A percentile compares a stretch with the other conserved stretches of the same genome.
Conservation (phyloP, 1,140 invertebrate species). For the Drosophila watanabei region DNA sequence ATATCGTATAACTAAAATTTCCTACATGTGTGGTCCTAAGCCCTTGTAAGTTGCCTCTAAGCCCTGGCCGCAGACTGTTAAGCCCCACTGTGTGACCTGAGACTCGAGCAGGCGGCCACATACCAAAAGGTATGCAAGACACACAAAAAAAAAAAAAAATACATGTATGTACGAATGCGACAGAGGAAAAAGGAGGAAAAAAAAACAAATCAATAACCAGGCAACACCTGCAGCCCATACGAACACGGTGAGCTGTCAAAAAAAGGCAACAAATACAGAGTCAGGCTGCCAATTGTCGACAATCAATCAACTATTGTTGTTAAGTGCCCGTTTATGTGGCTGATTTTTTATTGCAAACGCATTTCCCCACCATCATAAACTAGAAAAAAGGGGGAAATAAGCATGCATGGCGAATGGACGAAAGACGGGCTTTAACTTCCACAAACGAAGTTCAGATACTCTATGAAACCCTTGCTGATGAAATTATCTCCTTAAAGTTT, state of each 20-base stretch:
- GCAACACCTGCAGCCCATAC: slow-evolving; percentile 58
- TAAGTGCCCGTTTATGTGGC: slow-evolving; percentile 62
- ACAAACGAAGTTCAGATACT: slow-evolving; percentile 14
- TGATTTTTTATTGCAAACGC: slow-evolving; percentile 72
- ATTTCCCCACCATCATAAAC: slow-evolving; percentile 56
- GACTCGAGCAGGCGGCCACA: slow-evolving; percentile 8
- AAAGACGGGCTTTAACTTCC: slow-evolving; percentile 4
- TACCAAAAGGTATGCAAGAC: slow-evolving; percentile 27
- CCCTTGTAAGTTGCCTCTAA: slow-evolving; percentile 43
- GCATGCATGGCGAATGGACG: slow-evolving; percentile 5
- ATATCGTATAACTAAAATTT: slow-evolving; percentile 35
- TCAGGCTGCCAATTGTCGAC: slow-evolving; percentile 66
- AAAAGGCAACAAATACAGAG: slow-evolving; percentile 47
- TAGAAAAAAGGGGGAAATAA: slow-evolving; percentile 29
- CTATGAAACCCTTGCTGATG: not conserved
- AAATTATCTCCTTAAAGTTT: rapidly evolving
- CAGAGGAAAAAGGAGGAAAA: slow-evolving; percentile 11
- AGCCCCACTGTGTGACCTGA: slow-evolving; percentile 38
- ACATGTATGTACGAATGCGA: not conserved
- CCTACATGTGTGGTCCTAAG: slow-evolving; percentile 45
- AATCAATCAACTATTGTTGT: slow-evolving; percentile 78
- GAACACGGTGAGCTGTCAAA: slow-evolving; percentile 51
- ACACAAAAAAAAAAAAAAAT: slow-evolving; percentile 14
- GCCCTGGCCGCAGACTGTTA: slow-evolving; percentile 35
- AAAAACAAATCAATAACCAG: slow-evolving; percentile 57